Evolutionary conservation across 2,797 vertebrate species (phyloP).

Genomic region (Carapus acus): DNA sequence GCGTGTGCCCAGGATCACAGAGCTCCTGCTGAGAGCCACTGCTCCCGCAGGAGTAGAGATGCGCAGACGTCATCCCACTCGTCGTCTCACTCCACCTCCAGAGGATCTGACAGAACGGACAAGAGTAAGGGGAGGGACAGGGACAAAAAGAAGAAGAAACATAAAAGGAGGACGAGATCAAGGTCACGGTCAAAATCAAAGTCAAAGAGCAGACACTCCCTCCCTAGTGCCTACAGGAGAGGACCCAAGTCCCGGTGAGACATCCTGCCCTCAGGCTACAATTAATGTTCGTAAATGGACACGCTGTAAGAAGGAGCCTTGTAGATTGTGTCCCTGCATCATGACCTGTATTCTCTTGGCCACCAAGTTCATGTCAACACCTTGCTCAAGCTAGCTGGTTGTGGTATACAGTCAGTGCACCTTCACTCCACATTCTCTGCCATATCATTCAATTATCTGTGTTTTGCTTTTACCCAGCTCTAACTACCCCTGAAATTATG

Average conservation of each 20-base stretch:
- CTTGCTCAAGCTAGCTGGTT: no score
- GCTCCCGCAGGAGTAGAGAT: conserved; percentile 69
- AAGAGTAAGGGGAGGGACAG: conserved; percentile 66
- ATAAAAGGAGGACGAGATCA: conserved; percentile 84
- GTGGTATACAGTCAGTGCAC: not conserved
- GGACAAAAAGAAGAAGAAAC: conserved; percentile 93
- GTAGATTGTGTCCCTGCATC: not conserved
- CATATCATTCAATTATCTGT: not conserved
- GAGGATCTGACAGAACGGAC: conserved; percentile 42
- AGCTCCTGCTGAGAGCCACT: conserved; percentile 27
- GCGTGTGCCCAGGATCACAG: conserved; percentile 49
- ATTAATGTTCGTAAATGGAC: not conserved
- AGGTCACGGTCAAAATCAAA: conserved; percentile 80
- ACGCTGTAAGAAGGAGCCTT: not conserved
- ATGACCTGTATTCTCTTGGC: not conserved
- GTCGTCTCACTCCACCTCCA: conserved; percentile 43
- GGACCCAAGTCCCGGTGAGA: conserved; percentile 83
- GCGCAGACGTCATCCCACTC: conserved; percentile 48
- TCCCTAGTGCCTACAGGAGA: conserved; percentile 90
- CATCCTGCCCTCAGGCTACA: no score
- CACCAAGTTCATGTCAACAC: no score
- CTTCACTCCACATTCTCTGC: not conserved
- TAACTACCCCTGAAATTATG: not conserved
- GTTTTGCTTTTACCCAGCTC: not conserved
- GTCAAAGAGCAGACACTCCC: conserved; percentile 83